Percentiles rank a stretch among this genome's conserved stretches.
These are phyloP conservation scores for Corydoras maculifer DNA, from an alignment of 2,113 vertebrate genomes.

Conservation along the genomic window DNA sequence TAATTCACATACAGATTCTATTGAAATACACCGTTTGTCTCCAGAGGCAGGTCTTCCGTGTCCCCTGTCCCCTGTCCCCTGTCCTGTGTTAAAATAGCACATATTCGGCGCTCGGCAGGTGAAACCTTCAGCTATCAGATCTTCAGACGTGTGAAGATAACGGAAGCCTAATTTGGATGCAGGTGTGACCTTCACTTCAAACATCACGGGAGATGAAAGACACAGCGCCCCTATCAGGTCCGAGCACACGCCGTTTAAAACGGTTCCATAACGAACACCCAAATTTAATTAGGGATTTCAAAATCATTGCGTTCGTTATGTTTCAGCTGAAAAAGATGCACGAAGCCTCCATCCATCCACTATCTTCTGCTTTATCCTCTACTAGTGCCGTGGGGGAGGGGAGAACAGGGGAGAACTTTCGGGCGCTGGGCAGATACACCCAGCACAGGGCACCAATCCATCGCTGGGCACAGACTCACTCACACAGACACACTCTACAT, in stretches of 20 bases:
- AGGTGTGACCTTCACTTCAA: background rate
- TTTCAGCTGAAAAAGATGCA: too few relatives aligned
- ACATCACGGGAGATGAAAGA: background rate
- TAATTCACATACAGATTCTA: too few relatives aligned
- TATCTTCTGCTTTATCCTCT: too few relatives aligned
- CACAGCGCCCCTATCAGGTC: conserved; percentile 4
- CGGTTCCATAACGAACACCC: background rate
- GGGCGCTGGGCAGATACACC: too few relatives aligned
- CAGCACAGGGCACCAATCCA: too few relatives aligned
- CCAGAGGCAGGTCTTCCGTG: background rate
- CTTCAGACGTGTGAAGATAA: background rate
- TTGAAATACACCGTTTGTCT: background rate
- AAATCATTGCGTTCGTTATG: background rate
- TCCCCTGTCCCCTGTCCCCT: too few relatives aligned
- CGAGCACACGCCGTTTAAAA: background rate
- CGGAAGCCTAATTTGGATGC: background rate
- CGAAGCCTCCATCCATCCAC: too few relatives aligned
- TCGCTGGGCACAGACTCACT: too few relatives aligned
- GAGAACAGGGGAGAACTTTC: too few relatives aligned
- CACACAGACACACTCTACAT: too few relatives aligned
- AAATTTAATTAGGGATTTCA: conserved; percentile 1
- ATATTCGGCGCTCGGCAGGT: background rate
- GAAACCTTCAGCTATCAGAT: background rate
- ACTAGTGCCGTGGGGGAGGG: too few relatives aligned
- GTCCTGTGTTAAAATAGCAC: background rate